A percentile compares a stretch with the other conserved stretches of the same genome.
phyloP scores from a whole-genome alignment of 1,140 invertebrate species.

The Orius insidiosus region DNA sequence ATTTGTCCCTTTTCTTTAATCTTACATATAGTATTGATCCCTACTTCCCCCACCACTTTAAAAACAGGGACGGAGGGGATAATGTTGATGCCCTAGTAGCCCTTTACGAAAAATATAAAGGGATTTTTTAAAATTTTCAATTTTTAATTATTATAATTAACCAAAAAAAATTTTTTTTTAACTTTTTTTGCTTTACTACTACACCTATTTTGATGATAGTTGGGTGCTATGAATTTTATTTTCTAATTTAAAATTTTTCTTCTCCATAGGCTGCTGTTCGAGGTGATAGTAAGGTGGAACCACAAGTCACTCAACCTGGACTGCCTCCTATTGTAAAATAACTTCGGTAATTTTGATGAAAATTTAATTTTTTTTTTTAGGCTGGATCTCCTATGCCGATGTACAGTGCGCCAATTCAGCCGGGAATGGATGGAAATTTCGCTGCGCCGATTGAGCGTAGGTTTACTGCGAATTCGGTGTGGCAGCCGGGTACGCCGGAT shows the following conservation, averaged over 20 bases:
- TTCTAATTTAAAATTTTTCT: neutral
- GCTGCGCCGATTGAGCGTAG: constrained; percentile 18
- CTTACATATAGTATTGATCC: constrained; percentile 9
- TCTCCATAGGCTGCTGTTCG: neutral
- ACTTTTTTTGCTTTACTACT: too few relatives aligned
- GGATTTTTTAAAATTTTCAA: too few relatives aligned
- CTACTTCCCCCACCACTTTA: too few relatives aligned
- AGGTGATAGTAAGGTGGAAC: constrained; percentile 6
- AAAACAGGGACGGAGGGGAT: too few relatives aligned
- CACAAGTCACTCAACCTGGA: constrained; percentile 8
- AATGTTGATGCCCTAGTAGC: too few relatives aligned
- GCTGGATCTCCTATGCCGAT: constrained; percentile 19
- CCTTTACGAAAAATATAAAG: too few relatives aligned
- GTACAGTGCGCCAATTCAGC: constrained; percentile 17
- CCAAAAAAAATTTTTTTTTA: too few relatives aligned
- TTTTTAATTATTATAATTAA: too few relatives aligned
- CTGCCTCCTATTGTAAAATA: constrained; percentile 5
- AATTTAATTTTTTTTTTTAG: constrained; percentile 14
- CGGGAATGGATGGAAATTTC: constrained; percentile 15
- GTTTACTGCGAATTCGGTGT: constrained; percentile 20
- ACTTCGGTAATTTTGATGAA: neutral
- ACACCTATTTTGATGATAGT: too few relatives aligned
- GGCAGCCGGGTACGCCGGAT: constrained; percentile 19
- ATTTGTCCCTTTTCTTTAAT: constrained; percentile 1
- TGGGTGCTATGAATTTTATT: neutral